Base-by-base conservation (phyloP, 1,140 invertebrate species). In the Leptinotarsa defecta region DNA sequence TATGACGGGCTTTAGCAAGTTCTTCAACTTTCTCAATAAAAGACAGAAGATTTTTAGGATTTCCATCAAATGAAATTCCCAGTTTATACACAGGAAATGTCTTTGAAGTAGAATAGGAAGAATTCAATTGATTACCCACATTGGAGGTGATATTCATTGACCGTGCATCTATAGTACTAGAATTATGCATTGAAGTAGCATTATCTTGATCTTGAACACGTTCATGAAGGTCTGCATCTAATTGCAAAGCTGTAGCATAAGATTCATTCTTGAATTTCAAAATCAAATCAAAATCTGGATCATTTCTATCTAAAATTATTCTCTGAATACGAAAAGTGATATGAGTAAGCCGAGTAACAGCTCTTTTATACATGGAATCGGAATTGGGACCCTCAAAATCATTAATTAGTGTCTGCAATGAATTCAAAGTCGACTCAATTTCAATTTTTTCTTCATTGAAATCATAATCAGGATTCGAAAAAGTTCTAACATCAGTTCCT, bases 181-280 rank as follows among this genome's bases (percentile, higher is more conserved):
- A 57, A 57, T 57, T 19, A 57, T 57, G 52, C 13, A 57, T 17
- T 19, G 52, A 19, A 57, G 3, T 17, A 13, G 13, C 15, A n/a
- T n/a, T 57, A 57, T 65, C 27, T n/a, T n/a, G 64, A 20, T 65
- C 64, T 5, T 65, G 64, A 24, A 34, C 27, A 20, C 27, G 15
- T 22, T 65, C 64, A 20, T 8, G 11, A 15, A 20, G 5, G 15
- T 65, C 64, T 13, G 64, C 17, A 24, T 65, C 22, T 20, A 65
- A 65, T 24, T 65, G 64, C 20, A 65, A 34, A 20, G 64, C 22
- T n/a, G 64, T 65, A 65, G 64, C 64, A 22, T 20, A 65, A 13
- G 0, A 65, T 65, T 65, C 64, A 65, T 65, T 65, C 27, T 65
- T 65, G 27, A 65, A 65, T 57, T 57, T 57, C 8, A 20, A 27